Evolutionary conservation across 30 jellyfish, hydroid and myxozoan species (phyloP), one percentile per base, ranked within the genome.

Genomic region (Hydractinia echinata): DNA sequence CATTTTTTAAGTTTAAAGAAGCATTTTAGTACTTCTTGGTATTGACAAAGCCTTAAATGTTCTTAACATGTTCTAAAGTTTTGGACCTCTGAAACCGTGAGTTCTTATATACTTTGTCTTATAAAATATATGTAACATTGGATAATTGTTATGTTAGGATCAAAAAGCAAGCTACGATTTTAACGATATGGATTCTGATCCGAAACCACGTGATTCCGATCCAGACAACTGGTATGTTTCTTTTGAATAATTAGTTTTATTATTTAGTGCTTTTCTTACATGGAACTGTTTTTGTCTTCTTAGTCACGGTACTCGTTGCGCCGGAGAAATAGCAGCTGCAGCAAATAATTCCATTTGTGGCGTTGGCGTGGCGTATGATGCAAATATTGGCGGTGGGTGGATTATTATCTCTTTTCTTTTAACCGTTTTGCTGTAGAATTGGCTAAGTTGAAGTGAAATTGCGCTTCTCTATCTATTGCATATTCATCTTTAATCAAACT

Each of bases 261-360:
- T 58, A 11, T 58, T 13, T 58, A 16, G 15, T 58, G 69, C 18
- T 58, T 58, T 58, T 13, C 19, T 58, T 58, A 0, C 69, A 44
- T 15, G 55, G 54, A 15, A 10, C 50, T 68, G 50, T 20, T 68
- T 68, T 68, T 18, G 15, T 68, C 15, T 0, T 68, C 58, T 51
- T 66, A 94, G 99, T 82, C 99, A 94, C 67, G 99, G 99, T 5
- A 94, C 99, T 18, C 86, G 99, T 48, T 94, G 99, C 82, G 99
- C 99, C 15, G 99, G 99, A 5, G 99, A 94, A 82, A 88, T 88
- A 19, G 99, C 97, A 10, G 99, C 99, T 4, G 96, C 88, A 53
- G 99, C 97, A 6, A 94, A 94, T 72, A 83, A 94, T 88, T 84
- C 97, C 55, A 88, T 88, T 16, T 94, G 99, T 82, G 99, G 99